Evolutionary conservation across 2,113 vertebrate genomes (phyloP), one percentile per base, ranked within the genome.

Genomic region (Atherinomorus stipes): DNA sequence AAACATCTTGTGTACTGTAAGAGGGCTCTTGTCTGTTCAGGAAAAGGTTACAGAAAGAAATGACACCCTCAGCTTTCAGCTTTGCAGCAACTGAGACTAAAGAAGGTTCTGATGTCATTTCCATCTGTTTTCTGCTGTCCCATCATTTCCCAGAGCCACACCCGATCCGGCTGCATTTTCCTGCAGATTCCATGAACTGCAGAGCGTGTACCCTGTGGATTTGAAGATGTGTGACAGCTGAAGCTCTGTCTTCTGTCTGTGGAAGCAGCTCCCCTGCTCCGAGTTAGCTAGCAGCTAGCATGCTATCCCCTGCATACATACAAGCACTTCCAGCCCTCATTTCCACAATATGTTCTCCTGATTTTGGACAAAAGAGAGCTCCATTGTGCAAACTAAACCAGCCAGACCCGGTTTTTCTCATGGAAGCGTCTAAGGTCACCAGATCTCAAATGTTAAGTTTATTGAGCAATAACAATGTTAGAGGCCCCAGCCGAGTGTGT

Each of bases 401-500:
- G 50, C 23, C 47, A 22, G 44, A 47, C 47, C 57, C 51, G 18
- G 62, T 67, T 72, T 34, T 73, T 77, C 69, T 81, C 67, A 79
- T 18, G 0, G 37, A 76, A 49, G 22, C 7, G 13, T 74, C 69
- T 78, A 52, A 84, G 73, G 82, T 80, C 58, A 67, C 56, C 38
- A 7, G 11, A 82, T 64, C 63, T 81, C 69, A 82, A 53, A 78
- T 76, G 75, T 75, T 81, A 67, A 65, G 49, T 89, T 85, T 77
- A 76, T 82, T 79, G 67, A 81, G 83, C 80, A 74, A 64, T 82
- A 77, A 82, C 59, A 73, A 63, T 76, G 70, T 84, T 76, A 59
- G 74, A 71, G 69, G 67, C 72, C 49, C 47, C 42, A 19, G 58
- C 66, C 63, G 78, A 84, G 54, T 31, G 45, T 28, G 44, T 54